Conservation (phyloP, 2,797 vertebrate species). For the Sebastolobus altivelis region DNA sequence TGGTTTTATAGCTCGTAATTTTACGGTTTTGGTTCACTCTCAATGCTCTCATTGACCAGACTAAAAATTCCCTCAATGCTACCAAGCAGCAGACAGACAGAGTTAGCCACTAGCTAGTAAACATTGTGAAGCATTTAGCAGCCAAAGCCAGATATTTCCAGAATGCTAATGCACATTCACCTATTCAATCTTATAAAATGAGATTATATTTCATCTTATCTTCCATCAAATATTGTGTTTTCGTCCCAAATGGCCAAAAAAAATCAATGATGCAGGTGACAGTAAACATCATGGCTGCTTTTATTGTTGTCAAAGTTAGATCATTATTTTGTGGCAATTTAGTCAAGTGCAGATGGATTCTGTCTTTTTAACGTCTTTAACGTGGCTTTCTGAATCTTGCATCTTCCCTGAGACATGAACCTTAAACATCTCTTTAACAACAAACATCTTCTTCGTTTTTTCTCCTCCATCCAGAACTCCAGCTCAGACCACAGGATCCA, state of each 20-base stretch:
- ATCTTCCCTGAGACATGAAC: not conserved
- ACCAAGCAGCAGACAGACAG: too few species aligned
- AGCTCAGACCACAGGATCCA: conserved; percentile 94
- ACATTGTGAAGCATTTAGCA: too few species aligned
- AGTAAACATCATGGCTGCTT: too few species aligned
- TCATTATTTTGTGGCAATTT: not conserved
- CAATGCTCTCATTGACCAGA: too few species aligned
- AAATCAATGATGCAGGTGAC: too few species aligned
- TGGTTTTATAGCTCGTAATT: too few species aligned
- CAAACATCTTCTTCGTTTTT: not conserved
- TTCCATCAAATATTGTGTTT: not conserved
- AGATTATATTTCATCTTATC: not conserved
- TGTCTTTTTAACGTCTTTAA: not conserved
- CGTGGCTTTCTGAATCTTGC: not conserved
- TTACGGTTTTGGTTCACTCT: too few species aligned
- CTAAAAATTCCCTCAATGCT: too few species aligned
- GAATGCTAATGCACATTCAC: not conserved
- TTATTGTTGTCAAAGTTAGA: not conserved
- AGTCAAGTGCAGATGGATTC: not conserved
- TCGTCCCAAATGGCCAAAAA: not conserved
- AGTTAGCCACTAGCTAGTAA: too few species aligned
- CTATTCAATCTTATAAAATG: not conserved
- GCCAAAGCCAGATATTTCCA: not conserved
- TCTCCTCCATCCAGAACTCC: conserved; percentile 87
- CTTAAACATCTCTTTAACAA: not conserved